Evolutionary conservation across 2,888 invertebrate species (phyloP), one percentile per base, ranked within the genome.

Genomic region (Lycaena phlaeas): DNA sequence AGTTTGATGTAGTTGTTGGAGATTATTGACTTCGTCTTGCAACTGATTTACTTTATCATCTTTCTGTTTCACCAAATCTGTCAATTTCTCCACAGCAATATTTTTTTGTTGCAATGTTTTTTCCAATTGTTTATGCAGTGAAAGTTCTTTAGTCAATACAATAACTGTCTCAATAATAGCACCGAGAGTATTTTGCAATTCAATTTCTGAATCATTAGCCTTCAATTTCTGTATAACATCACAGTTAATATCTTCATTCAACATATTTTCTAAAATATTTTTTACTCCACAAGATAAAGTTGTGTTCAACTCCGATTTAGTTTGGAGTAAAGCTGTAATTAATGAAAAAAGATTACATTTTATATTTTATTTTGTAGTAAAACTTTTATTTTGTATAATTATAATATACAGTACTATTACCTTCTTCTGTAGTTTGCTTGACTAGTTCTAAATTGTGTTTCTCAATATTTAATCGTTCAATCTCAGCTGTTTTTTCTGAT

Each of bases 121-220:
- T 43, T 63, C 64, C 14, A 62, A 30, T 34, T 56, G 56, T 22
- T 57, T 51, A 27, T 50, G 57, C 18, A 54, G 34, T 2, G 48
- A 50, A 15, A 65, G 44, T 48, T 69, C 64, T n/a, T 44, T 45
- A 14, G 51, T 47, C 17, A 69, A 48, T 14, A 50, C 50, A 38
- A 57, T 51, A 9, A 59, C 57, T 34, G 68, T 53, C 27, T 57
- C 54, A 14, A 68, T 42, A 22, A 68, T 43, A 2, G 55, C 28
- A 26, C 56, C 48, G 14, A 57, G 67, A 46, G 53, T 59, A 10
- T 60, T 54, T 2, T 15, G 10, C n/a, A 12, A 10, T n/a, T 25
- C 6, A 34, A n/a, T n/a, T n/a, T 40, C 41, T 27, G 15, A 11
- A 9, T 38, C 40, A 27, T 27, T 15, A 11, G 40, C 12, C 15